Percentiles rank a stretch among this genome's conserved stretches.
Evolutionary conservation across 2,113 vertebrate species (phyloP).

Genomic region (Serinus canaria): DNA sequence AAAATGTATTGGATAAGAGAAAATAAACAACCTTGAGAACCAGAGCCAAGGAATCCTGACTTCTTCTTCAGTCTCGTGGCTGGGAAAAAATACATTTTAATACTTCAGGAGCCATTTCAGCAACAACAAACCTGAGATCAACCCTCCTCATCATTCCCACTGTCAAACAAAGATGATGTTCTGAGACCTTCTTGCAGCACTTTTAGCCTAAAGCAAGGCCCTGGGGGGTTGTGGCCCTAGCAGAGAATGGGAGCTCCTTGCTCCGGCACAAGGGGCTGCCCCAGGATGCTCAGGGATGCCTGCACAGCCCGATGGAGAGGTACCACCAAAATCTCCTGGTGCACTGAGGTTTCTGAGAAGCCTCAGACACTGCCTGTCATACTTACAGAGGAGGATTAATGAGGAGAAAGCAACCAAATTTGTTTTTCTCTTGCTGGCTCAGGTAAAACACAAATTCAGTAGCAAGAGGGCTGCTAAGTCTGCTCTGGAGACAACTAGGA

Average conservation of each 20-base stretch:
- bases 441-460: not conserved
- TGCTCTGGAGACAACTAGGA: not conserved
- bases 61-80: no score
- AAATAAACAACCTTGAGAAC: no score
- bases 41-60: no score
- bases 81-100: no score
- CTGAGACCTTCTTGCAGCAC: no score
- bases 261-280: fast-evolving
- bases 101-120: no score
- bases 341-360: not conserved
- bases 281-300: not conserved
- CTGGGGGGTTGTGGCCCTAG: not conserved
- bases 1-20: no score
- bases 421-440: not conserved
- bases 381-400: not conserved
- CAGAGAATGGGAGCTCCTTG: fast-evolving
- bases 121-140: no score
- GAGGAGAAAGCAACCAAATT: not conserved
- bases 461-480: not conserved
- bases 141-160: not conserved
- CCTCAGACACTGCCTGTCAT: not conserved
- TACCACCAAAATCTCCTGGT: not conserved
- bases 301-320: not conserved
- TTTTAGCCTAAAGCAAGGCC: not conserved
- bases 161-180: not conserved